Conservation (phyloP, 2,797 vertebrate species). For the Pseudopleuronectes americanus region DNA sequence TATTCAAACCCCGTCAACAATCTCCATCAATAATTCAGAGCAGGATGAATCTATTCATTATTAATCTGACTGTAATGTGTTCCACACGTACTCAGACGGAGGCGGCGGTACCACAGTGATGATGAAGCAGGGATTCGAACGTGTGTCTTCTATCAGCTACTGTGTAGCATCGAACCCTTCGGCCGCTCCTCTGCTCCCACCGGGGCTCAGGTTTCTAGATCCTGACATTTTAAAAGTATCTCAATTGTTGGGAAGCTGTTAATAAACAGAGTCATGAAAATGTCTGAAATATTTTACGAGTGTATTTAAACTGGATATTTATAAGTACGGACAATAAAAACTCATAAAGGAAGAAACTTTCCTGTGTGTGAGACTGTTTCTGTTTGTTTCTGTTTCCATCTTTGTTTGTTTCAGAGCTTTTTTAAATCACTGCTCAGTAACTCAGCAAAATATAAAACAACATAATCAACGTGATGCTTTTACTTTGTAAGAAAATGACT, state of each 20-base stretch:
- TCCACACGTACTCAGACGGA: slow-evolving; percentile 1
- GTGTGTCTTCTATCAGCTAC: slow-evolving; percentile 80
- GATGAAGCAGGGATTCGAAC: slow-evolving; percentile 30
- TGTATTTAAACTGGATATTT: slow-evolving; percentile 92
- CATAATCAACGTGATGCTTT: no score
- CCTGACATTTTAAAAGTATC: slow-evolving; percentile 75
- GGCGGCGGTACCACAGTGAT: background rate
- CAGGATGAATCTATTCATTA: slow-evolving; percentile 37
- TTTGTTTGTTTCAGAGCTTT: no score
- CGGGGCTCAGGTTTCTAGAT: slow-evolving; percentile 81
- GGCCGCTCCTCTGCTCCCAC: slow-evolving; percentile 65
- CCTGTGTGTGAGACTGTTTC: background rate
- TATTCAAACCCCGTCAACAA: slow-evolving; percentile 39
- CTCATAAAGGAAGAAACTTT: background rate
- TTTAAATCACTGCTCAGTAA: no score
- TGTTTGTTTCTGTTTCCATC: background rate
- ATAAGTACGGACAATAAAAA: slow-evolving; percentile 86
- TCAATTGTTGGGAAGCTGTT: slow-evolving; percentile 85
- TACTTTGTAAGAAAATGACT: no score
- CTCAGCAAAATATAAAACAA: no score
- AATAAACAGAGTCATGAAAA: slow-evolving; percentile 74
- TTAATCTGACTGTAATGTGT: slow-evolving; percentile 43
- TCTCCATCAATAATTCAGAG: slow-evolving; percentile 49
- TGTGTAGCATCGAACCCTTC: slow-evolving; percentile 84
- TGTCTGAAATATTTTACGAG: slow-evolving; percentile 89